Percentiles rank a stretch among this genome's conserved stretches.
Conservation (phyloP, 2,113 vertebrate genomes). For the Trochalopteron elliotii region DNA sequence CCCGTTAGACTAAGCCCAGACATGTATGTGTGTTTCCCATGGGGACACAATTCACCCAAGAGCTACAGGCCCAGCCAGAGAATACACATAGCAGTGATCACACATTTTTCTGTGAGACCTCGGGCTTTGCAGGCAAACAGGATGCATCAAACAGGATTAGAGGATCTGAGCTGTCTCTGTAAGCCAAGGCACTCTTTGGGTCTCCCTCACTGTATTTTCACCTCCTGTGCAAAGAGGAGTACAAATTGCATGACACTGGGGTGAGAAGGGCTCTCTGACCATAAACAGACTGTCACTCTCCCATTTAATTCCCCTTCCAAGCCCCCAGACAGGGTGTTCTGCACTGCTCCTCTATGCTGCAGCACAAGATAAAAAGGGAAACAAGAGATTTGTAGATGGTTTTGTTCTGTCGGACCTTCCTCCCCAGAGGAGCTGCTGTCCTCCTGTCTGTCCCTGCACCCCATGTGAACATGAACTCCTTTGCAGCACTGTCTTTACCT, state of each 20-base stretch:
- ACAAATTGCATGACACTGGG: background rate
- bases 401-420: background rate
- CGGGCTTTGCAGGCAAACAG: background rate
- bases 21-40: background rate
- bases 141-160: background rate
- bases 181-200: background rate
- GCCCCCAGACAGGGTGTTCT: background rate
- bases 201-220: background rate
- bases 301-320: background rate
- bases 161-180: background rate
- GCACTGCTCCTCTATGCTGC: background rate
- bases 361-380: background rate
- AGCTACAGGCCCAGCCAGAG: background rate
- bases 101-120: fast-evolving
- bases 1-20: background rate
- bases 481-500: background rate
- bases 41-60: background rate
- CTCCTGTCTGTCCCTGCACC: background rate
- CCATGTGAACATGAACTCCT: background rate
- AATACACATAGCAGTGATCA: background rate
- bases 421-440: background rate
- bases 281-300: background rate
- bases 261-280: background rate
- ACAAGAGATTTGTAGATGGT: background rate
- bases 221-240: background rate